A percentile compares a stretch with the other conserved stretches of the same genome.
Evolutionary conservation across 2,888 invertebrate species (phyloP).

Genomic region (Cancer borealis): DNA sequence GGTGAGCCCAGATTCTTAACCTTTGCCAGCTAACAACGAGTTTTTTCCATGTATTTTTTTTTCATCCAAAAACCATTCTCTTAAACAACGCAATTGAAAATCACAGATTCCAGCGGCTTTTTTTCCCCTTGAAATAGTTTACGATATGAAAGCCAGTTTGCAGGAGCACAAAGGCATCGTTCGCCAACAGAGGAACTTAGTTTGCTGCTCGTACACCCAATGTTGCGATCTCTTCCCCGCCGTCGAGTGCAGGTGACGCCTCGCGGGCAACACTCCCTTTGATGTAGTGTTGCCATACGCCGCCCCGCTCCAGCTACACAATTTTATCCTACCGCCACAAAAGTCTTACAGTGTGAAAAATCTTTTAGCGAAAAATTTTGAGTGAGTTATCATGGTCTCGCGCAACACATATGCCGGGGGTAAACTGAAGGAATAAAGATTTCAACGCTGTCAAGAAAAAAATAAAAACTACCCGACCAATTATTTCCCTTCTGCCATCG

Average conservation of each 20-base stretch:
- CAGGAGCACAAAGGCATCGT: constrained; percentile 44
- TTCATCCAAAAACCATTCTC: not conserved
- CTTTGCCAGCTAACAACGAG: not conserved
- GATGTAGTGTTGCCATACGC: constrained; percentile 60
- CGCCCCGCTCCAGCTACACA: not conserved
- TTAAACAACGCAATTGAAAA: constrained; percentile 1
- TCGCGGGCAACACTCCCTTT: constrained; percentile 59
- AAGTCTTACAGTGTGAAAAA: constrained; percentile 18
- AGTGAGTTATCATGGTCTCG: constrained; percentile 33
- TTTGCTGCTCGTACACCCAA: constrained; percentile 38
- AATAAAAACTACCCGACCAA: not conserved
- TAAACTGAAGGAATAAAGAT: not conserved
- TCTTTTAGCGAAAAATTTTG: constrained; percentile 29
- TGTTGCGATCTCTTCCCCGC: constrained; percentile 52
- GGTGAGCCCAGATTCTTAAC: not conserved
- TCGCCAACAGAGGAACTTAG: constrained; percentile 49
- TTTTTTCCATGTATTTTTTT: not conserved
- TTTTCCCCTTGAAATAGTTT: constrained; percentile 6
- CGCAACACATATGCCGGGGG: not conserved
- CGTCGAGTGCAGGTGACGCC: constrained; percentile 60
- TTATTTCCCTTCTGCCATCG: constrained; percentile 41
- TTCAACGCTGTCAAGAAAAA: constrained; percentile 1
- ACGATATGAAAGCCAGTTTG: constrained; percentile 48
- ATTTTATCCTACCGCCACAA: constrained; percentile 11
- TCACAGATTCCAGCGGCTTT: not conserved